phyloP scores from a whole-genome alignment of 2,888 invertebrate species.

The Drosophila fulvimacula region DNA sequence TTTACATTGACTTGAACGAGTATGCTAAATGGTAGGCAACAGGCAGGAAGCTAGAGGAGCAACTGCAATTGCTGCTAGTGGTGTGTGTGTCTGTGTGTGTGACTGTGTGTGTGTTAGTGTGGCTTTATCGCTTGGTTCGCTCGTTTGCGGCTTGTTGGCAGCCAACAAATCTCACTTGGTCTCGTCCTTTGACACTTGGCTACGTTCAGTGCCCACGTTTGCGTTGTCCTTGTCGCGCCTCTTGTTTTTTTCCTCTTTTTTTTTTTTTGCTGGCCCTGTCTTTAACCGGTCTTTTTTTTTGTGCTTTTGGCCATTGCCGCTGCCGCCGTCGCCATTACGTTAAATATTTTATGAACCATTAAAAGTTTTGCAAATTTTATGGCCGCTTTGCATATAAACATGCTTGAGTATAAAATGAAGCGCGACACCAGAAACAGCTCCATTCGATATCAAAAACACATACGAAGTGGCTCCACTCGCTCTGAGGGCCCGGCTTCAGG shows the following conservation, averaged over 20 bases:
- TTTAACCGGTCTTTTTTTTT: conserved; percentile 52
- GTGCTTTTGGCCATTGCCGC: conserved; percentile 33
- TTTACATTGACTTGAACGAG: neutral
- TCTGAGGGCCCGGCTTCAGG: conserved; percentile 25
- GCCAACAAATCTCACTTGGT: conserved; percentile 70
- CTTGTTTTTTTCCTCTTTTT: conserved; percentile 51
- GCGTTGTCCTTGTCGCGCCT: conserved; percentile 20
- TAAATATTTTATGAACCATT: conserved; percentile 82
- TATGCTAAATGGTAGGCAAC: conserved; percentile 30
- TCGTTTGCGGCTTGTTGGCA: conserved; percentile 76
- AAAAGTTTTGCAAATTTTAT: conserved; percentile 81
- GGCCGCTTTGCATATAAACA: conserved; percentile 77
- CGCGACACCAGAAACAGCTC: conserved; percentile 52
- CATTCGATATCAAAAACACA: conserved; percentile 35
- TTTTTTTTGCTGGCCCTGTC: conserved; percentile 53
- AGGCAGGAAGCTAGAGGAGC: conserved; percentile 32
- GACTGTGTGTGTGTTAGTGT: neutral
- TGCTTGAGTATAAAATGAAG: conserved; percentile 43
- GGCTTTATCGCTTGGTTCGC: conserved; percentile 42
- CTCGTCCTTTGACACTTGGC: conserved; percentile 27
- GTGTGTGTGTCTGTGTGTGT: neutral
- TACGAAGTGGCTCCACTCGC: conserved; percentile 11
- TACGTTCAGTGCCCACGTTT: conserved; percentile 20
- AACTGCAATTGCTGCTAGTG: conserved; percentile 19
- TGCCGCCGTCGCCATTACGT: conserved; percentile 66